Evolutionary conservation across 1,140 invertebrate genomes (phyloP), one percentile per base, ranked within the genome.

Genomic region (Brachionus manjavacas): DNA sequence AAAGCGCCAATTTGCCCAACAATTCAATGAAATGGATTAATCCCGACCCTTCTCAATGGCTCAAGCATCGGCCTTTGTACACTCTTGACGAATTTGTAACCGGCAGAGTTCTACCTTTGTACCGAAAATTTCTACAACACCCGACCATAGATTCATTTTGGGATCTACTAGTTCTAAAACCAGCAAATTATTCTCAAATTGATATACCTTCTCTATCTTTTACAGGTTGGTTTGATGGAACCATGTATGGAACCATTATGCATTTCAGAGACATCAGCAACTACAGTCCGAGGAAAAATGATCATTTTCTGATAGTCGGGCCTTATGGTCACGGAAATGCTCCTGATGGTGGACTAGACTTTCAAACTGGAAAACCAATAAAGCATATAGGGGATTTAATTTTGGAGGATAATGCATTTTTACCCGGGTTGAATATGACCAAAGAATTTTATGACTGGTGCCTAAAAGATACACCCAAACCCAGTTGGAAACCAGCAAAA

Each of bases 401-500:
- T 14, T 2, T 83, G 25, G 31, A 25, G 9, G 16, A 41, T 12
- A 64, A 83, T 64, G 79, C 31, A 43, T 35, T 83, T 43, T 23
- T 83, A 25, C 79, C 79, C 39, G 79, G 23, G 9, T 43, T 43
- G 16, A 64, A 83, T 6, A 83, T 83, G 52, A 23, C 23, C 8
- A 25, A 43, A 4, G 52, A 64, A 39, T 83, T 83, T 20, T 80
- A 39, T 41, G 46, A 80, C 31, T 80, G 78, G 78, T 80, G 78
- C 23, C 39, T 80, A 12, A 83, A 83, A 64, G 55, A 70, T 70
- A n/a, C 12, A n/a, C 16, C 52, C 7, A 64, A 14, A 31, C 79
- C 79, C 25, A 64, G 64, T 12, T 83, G 79, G 79, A 12, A 39
- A 43, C 11, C 14, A 1, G 7, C 20, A 20, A 64, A 83, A 31